Conservation (phyloP, 1,140 invertebrate genomes). For the Drosophila persimilis region DNA sequence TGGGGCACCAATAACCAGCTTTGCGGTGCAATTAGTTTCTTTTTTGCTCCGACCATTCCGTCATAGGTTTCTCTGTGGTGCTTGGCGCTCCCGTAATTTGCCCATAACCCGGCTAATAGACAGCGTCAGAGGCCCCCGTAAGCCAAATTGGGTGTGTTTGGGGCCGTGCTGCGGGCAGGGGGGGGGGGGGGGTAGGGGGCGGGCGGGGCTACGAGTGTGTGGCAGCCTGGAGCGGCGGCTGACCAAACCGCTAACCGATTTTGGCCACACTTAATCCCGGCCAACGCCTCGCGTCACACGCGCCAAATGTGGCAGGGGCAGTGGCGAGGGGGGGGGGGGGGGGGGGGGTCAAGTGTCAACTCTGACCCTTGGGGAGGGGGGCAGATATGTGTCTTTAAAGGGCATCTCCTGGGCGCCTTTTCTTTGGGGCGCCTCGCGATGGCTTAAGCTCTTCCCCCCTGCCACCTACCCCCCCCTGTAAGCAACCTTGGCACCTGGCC, state of each 20-base stretch:
- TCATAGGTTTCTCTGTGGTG: constrained; percentile 58
- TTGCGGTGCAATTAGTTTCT: constrained; percentile 72
- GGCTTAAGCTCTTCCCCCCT: no score
- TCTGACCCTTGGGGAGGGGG: no score
- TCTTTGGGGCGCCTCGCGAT: background rate
- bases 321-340: background rate
- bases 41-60: constrained; percentile 16
- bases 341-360: constrained; percentile 16
- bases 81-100: constrained; percentile 76
- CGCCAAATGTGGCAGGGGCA: constrained; percentile 19
- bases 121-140: constrained; percentile 53
- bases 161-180: no score
- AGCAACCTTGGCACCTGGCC: no score
- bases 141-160: constrained; percentile 31
- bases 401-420: constrained; percentile 1
- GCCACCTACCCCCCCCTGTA: no score
- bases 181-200: no score
- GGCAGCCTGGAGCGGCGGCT: background rate
- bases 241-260: constrained; percentile 30
- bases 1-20: constrained; percentile 21
- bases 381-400: no score
- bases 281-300: constrained; percentile 45
- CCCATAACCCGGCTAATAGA: constrained; percentile 76
- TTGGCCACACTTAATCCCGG: constrained; percentile 38
- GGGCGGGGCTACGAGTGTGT: no score